Evolutionary conservation across 2,113 vertebrate genomes (phyloP).

Genomic region (Callaeas wilsoni): DNA sequence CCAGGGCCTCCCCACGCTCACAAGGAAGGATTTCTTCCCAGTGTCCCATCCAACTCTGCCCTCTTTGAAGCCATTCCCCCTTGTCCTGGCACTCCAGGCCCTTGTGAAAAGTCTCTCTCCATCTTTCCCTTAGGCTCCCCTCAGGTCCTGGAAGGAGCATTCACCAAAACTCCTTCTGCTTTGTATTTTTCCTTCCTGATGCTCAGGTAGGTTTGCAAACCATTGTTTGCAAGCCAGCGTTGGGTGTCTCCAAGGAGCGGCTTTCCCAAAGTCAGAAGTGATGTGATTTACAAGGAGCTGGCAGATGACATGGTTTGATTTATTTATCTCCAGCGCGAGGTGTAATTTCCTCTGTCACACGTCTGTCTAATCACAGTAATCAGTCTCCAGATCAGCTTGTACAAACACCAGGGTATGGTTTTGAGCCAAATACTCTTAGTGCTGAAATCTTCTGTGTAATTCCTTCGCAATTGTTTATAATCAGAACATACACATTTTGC

Average conservation of each 20-base stretch:
- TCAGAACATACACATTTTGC: slow-evolving; percentile 66
- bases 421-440: slow-evolving; percentile 26
- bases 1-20: rapidly evolving
- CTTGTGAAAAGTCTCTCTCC: background rate
- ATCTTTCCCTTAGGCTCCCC: background rate
- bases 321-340: background rate
- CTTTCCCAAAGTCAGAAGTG: background rate
- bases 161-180: background rate
- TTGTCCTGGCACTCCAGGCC: background rate
- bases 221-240: background rate
- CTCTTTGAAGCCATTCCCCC: background rate
- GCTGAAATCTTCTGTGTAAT: slow-evolving; percentile 48
- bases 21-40: rapidly evolving
- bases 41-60: rapidly evolving
- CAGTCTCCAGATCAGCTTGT: slow-evolving; percentile 35
- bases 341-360: slow-evolving; percentile 39
- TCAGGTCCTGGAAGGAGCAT: background rate
- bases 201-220: background rate
- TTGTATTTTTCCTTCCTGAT: rapidly evolving
- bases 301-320: slow-evolving; percentile 14
- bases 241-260: background rate
- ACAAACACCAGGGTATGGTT: slow-evolving; percentile 20
- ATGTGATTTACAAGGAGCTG: background rate
- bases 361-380: slow-evolving; percentile 38
- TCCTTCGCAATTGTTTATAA: slow-evolving; percentile 57